phyloP scores from a whole-genome alignment of 1,140 invertebrate genomes.

The Bombus waltoni region DNA sequence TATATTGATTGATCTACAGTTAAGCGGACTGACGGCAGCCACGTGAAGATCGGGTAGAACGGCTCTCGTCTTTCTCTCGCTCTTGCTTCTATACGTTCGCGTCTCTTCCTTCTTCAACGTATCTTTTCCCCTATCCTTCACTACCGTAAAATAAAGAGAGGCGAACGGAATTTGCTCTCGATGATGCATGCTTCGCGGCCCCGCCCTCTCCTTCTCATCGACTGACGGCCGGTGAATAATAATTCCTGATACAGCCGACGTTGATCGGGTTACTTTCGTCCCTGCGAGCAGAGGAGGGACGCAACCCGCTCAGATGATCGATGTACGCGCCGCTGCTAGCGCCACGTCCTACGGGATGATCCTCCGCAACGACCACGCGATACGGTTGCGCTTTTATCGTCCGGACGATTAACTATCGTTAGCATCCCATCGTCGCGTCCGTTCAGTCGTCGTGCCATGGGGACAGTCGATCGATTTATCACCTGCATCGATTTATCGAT shows the following conservation, averaged over 20 bases:
- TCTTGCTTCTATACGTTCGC: neutral
- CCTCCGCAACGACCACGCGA: neutral
- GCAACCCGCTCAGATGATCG: constrained; percentile 58
- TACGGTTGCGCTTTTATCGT: constrained; percentile 21
- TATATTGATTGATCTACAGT: constrained; percentile 79
- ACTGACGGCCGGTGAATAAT: constrained; percentile 71
- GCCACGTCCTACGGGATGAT: constrained; percentile 16
- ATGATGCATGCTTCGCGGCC: constrained; percentile 71
- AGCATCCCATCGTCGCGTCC: constrained; percentile 26
- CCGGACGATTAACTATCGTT: constrained; percentile 37
- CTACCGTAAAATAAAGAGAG: constrained; percentile 70
- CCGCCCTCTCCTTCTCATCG: constrained; percentile 67
- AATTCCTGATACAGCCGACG: constrained; percentile 69
- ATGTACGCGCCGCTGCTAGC: constrained; percentile 59
- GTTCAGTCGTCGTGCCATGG: neutral
- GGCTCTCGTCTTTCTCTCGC: constrained; percentile 7
- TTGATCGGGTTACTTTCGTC: constrained; percentile 71
- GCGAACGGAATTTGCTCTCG: constrained; percentile 69
- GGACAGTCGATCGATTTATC: constrained; percentile 2
- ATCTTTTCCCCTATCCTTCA: constrained; percentile 30
- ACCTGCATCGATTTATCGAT: neutral
- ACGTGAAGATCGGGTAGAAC: constrained; percentile 65
- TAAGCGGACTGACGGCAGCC: constrained; percentile 73
- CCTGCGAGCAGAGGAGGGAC: constrained; percentile 39
- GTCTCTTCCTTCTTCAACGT: neutral